Evolutionary conservation across 2,797 vertebrate species (phyloP), one percentile per base, ranked within the genome.

Genomic region (Ibycter americanus): DNA sequence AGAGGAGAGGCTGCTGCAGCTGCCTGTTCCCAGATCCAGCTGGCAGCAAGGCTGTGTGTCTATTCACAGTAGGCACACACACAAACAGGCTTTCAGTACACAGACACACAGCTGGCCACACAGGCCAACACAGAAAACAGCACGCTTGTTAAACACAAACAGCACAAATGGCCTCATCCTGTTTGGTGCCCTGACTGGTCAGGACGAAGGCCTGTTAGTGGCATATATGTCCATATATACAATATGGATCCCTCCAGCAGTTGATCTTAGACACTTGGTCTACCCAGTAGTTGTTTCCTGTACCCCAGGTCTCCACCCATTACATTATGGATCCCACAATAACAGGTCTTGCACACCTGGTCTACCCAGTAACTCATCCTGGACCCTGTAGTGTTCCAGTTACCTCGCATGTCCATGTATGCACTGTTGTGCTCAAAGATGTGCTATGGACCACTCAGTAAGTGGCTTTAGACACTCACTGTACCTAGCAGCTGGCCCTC

Each of bases 91-190:
- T 85, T 70, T 27, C 25, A 21, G 62, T 56, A 40, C 14, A 6
- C 1, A 1, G 21, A 5, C 23, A 22, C 12, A 16, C 16, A n/a
- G 26, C 31, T 51, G 67, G 31, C 40, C 4, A 0, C 11, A 3
- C 42, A 58, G 47, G 31, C 32, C 54, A 44, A 0, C 46, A 25
- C 34, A 26, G 36, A 11, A 44, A 70, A 18, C 44, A 44, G 36
- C 52, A 12, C 40, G 70, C 1, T 1, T 4, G 9, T 59, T 34
- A 14, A 52, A 21, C 31, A 27, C 40, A 32, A 17, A 6, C 11
- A 66, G 32, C 20, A 17, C 12, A 8, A 58, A 15, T 54, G 14
- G 19, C 15, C 34, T 67, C 5, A 20, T 70, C 20, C 44, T 74
- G 12, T 49, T 82, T 4, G 3, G 22, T 71, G 55, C 36, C 65